Evolutionary conservation across 2,888 invertebrate genomes (phyloP), one percentile per base, ranked within the genome.

Genomic region (Xiphydria camelus): DNA sequence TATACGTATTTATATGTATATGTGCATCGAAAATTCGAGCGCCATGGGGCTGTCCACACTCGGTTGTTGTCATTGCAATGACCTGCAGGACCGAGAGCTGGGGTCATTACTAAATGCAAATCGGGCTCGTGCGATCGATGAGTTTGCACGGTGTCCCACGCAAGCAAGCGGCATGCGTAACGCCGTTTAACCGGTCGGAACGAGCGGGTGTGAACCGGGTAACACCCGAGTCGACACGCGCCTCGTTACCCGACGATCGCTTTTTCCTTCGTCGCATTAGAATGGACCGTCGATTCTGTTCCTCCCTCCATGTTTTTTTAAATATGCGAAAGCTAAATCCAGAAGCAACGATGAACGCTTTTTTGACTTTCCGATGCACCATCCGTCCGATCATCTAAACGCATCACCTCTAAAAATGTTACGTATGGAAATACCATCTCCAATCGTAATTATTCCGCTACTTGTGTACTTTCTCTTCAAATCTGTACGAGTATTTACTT

Each of bases 21-120:
- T n/a, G n/a, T n/a, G n/a, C n/a, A n/a, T n/a, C n/a, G n/a, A n/a
- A n/a, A n/a, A n/a, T n/a, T n/a, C n/a, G n/a, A n/a, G n/a, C n/a
- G n/a, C n/a, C n/a, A n/a, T n/a, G 35, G 22, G 36, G 32, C n/a
- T 25, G 22, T 32, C 26, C 45, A 31, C 23, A 47, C 21, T 35
- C 25, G 46, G n/a, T 34, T 40, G 41, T 45, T 41, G 40, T 52
- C 25, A 42, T 26, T 44, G 38, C 5, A 25, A 23, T 33, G 37
- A 18, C 40, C 15, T 9, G 15, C 20, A 20, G 19, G 22, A 4
- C 22, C n/a, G 41, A 42, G 45, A 41, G 48, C 44, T 35, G 32
- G 53, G 61, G 65, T 72, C 72, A 71, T 74, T 74, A 73, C 65
- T 57, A 64, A 66, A 74, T 74, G 74, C 70, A 73, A 74, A 74